These are phyloP conservation scores for Spialia ferax DNA, from an alignment of 2,888 invertebrate species.

Conservation along the genomic window DNA sequence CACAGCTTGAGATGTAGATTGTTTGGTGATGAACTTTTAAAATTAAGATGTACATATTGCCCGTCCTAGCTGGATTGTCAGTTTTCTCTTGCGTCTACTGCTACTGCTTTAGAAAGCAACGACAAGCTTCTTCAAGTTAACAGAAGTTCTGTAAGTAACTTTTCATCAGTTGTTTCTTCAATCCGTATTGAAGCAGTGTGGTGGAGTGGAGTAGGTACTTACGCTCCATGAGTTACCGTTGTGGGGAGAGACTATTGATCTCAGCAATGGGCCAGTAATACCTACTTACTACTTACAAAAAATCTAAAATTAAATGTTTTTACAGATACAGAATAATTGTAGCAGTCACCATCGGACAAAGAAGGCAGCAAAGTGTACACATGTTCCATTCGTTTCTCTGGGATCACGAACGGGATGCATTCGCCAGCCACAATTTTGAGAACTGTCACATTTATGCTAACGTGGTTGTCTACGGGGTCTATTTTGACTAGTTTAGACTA, in stretches of 20 bases:
- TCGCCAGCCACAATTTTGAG: slow-evolving; percentile 87
- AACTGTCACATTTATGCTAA: slow-evolving; percentile 88
- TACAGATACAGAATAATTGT: slow-evolving; percentile 89
- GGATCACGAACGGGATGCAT: slow-evolving; percentile 89
- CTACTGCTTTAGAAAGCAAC: slow-evolving; percentile 45
- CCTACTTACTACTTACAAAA: too few species aligned
- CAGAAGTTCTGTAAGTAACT: background rate
- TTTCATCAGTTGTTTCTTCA: too few species aligned
- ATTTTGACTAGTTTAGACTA: slow-evolving; percentile 86
- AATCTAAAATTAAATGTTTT: too few species aligned
- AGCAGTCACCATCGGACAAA: slow-evolving; percentile 89
- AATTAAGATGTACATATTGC: slow-evolving; percentile 62
- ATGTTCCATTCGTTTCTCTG: slow-evolving; percentile 89
- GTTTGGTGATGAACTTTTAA: background rate
- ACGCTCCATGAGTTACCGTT: too few species aligned
- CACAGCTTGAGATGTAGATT: too few species aligned
- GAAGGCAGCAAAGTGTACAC: slow-evolving; percentile 88
- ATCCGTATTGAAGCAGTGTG: too few species aligned
- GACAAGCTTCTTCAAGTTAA: background rate
- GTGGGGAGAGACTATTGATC: too few species aligned
- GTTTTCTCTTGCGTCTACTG: slow-evolving; percentile 51
- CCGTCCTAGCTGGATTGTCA: slow-evolving; percentile 59
- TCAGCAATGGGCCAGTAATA: too few species aligned
- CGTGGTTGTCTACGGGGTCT: slow-evolving; percentile 89
- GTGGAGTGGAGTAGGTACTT: too few species aligned